Evolutionary conservation across 1,140 invertebrate genomes (phyloP).

Genomic region (Drosophila albomicans): DNA sequence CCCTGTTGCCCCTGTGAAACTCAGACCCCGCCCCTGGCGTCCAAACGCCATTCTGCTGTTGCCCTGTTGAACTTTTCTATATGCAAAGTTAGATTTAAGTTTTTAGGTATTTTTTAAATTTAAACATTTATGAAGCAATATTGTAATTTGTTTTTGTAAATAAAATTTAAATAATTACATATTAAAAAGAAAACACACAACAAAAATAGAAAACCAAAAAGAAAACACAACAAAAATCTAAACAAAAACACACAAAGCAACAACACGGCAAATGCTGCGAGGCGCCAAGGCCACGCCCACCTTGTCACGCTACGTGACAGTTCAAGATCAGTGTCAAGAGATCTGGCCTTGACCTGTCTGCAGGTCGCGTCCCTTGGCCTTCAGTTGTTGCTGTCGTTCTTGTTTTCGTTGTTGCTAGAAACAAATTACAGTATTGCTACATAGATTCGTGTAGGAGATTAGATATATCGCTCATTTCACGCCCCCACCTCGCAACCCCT

Average conservation of each 20-base stretch:
- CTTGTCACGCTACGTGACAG: conserved; percentile 9
- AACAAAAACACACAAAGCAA: conserved; percentile 8
- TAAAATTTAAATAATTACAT: conserved; percentile 81
- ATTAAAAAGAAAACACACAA: conserved; percentile 38
- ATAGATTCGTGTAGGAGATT: conserved; percentile 30
- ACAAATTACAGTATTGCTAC: conserved; percentile 79
- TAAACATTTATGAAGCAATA: conserved; percentile 80
- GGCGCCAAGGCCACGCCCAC: conserved; percentile 7
- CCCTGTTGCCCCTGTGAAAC: conserved; percentile 49
- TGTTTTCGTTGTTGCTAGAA: conserved; percentile 40
- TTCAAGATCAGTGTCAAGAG: conserved; percentile 66
- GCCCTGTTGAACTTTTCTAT: conserved; percentile 65
- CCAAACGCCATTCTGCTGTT: conserved; percentile 22
- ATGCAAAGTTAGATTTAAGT: conserved; percentile 72
- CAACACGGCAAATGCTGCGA: background rate
- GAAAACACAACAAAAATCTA: conserved; percentile 28
- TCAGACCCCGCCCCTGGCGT: conserved; percentile 15
- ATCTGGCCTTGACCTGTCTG: conserved; percentile 56
- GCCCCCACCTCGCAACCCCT: background rate
- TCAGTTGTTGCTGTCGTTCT: conserved; percentile 30
- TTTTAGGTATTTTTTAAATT: conserved; percentile 82
- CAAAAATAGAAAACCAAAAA: conserved; percentile 19
- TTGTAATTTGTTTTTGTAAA: conserved; percentile 84
- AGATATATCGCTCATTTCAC: background rate
- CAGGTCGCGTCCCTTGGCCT: conserved; percentile 34